A percentile compares a stretch with the other conserved stretches of the same genome.
phyloP scores from a whole-genome alignment of 2,797 vertebrate genomes.

The Fratercula arctica region DNA sequence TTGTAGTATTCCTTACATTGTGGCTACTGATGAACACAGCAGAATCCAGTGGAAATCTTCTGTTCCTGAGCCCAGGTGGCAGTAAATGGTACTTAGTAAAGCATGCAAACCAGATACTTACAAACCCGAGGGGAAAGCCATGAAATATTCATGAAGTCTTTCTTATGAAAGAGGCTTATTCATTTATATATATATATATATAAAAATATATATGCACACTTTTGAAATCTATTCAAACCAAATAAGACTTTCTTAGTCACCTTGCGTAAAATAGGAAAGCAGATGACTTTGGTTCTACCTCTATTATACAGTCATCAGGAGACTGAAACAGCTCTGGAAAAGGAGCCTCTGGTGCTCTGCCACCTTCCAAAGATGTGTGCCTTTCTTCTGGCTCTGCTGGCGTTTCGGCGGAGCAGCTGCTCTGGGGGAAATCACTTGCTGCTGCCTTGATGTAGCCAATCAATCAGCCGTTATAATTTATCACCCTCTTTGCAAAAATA shows the following conservation, averaged over 20 bases:
- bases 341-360: slow-evolving; percentile 34
- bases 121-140: background rate
- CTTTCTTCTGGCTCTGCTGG: background rate
- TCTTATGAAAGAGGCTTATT: slow-evolving; percentile 66
- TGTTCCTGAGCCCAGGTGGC: background rate
- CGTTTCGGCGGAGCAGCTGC: background rate
- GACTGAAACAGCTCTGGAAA: slow-evolving; percentile 51
- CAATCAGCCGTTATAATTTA: slow-evolving; percentile 9
- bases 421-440: slow-evolving; percentile 22
- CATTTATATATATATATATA: background rate
- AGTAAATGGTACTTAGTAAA: slow-evolving; percentile 23
- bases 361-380: background rate
- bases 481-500: background rate
- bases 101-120: slow-evolving; percentile 42
- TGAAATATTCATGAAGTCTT: slow-evolving; percentile 67
- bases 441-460: slow-evolving; percentile 18
- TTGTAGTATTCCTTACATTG: background rate
- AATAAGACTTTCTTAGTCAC: slow-evolving; percentile 65
- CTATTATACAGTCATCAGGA: slow-evolving; percentile 48
- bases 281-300: slow-evolving; percentile 58
- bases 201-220: background rate
- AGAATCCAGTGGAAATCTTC: slow-evolving; percentile 13
- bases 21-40: background rate
- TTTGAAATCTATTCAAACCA: slow-evolving; percentile 72
- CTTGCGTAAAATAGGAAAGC: slow-evolving; percentile 54